A percentile compares a stretch with the other conserved stretches of the same genome.
Conservation (phyloP, 1,140 invertebrate genomes). For the Anthonomus grandis region DNA sequence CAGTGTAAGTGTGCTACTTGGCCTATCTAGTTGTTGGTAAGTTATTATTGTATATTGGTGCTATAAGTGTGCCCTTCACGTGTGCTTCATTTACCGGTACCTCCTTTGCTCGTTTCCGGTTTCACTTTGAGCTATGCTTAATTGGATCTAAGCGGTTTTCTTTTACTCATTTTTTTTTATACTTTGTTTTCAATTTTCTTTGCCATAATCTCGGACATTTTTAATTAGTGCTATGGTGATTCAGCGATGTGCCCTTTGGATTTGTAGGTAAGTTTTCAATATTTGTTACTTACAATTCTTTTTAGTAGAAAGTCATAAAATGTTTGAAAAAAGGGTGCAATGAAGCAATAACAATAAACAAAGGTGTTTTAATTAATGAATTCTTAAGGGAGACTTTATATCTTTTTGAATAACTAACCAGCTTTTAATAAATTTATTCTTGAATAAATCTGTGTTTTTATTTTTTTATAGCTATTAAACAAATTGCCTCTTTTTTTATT, state of each 20-base stretch:
- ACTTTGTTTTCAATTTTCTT: constrained; percentile 3
- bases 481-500: too few species aligned
- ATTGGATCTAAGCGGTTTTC: constrained; percentile 18
- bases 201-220: not conserved
- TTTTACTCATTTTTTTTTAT: too few species aligned
- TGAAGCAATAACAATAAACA: not conserved
- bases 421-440: not conserved
- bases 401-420: too few species aligned
- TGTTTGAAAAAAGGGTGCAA: too few species aligned
- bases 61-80: constrained; percentile 20
- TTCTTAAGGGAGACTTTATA: too few species aligned
- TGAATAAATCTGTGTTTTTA: too few species aligned
- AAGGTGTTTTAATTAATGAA: not conserved
- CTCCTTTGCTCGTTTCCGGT: constrained; percentile 13
- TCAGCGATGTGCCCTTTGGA: too few species aligned
- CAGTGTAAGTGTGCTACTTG: constrained; percentile 30
- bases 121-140: constrained; percentile 9
- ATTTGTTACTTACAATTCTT: too few species aligned
- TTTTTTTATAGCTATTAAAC: too few species aligned
- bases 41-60: constrained; percentile 29
- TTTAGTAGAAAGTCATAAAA: too few species aligned
- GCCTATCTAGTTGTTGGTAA: constrained; percentile 31
- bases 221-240: too few species aligned
- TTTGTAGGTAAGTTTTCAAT: too few species aligned
- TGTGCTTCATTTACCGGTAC: constrained; percentile 11